phyloP scores from a whole-genome alignment of 2,113 vertebrate genomes.

The Ailurus styani region DNA sequence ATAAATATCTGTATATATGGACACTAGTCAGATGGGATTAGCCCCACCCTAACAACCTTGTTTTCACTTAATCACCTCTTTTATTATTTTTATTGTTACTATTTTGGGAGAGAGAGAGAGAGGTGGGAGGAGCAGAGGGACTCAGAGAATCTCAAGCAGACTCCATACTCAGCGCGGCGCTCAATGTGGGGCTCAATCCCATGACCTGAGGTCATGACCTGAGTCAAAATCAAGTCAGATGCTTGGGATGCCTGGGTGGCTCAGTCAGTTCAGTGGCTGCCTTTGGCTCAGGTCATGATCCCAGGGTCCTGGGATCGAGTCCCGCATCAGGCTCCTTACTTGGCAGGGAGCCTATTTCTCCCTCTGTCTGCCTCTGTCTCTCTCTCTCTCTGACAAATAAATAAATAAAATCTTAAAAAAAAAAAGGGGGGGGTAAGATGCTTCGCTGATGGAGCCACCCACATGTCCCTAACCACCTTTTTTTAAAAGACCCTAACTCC shows the following conservation, averaged over 20 bases:
- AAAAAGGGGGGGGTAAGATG: too few species aligned
- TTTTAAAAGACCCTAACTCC: not conserved
- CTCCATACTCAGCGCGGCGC: not conserved
- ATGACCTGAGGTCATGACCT: not conserved
- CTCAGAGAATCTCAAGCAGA: not conserved
- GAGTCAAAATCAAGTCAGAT: not conserved
- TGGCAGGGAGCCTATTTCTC: too few species aligned
- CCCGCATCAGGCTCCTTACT: too few species aligned
- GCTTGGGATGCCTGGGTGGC: too few species aligned
- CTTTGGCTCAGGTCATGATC: too few species aligned
- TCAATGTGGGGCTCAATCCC: not conserved
- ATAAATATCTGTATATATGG: not conserved
- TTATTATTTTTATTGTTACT: not conserved
- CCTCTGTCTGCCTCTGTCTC: too few species aligned
- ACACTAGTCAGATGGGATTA: not conserved
- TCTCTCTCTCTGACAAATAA: too few species aligned
- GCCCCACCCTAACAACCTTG: not conserved
- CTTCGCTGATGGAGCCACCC: not conserved
- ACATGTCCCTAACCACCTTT: not conserved
- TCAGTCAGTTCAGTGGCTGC: too few species aligned
- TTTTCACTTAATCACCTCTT: not conserved
- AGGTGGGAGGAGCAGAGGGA: not conserved
- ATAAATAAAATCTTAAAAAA: too few species aligned
- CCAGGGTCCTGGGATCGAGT: too few species aligned
- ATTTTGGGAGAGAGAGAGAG: not conserved